Evolutionary conservation across 2,888 invertebrate species (phyloP).

Genomic region (Oasisia sp.): DNA sequence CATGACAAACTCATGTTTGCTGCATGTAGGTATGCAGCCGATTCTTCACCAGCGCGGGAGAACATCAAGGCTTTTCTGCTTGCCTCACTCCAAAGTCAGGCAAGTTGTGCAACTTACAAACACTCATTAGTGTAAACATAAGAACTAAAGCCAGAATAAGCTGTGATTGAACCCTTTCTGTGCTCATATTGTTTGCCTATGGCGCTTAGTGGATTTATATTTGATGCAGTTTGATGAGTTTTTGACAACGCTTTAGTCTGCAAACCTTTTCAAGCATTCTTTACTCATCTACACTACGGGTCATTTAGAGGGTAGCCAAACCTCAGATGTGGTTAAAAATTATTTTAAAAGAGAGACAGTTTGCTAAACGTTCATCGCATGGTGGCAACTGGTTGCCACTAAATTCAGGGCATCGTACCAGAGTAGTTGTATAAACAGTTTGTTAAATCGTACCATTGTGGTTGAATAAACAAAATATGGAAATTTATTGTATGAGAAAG

Average conservation of each 20-base stretch:
- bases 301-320: not conserved
- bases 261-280: not conserved
- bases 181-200: too few relatives aligned
- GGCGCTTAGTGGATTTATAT: too few relatives aligned
- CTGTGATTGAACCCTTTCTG: too few relatives aligned
- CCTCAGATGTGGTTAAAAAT: not conserved
- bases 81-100: constrained; percentile 65
- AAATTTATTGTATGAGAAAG: too few relatives aligned
- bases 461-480: too few relatives aligned
- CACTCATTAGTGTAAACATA: not conserved
- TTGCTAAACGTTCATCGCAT: too few relatives aligned
- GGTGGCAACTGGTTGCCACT: too few relatives aligned
- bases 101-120: constrained; percentile 40
- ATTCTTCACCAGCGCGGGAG: constrained; percentile 46
- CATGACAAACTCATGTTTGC: not conserved
- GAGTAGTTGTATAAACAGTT: too few relatives aligned
- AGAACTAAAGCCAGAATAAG: not conserved
- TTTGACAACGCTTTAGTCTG: not conserved
- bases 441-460: too few relatives aligned
- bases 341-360: too few relatives aligned
- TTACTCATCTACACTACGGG: not conserved
- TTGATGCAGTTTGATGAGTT: too few relatives aligned
- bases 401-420: too few relatives aligned
- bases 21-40: constrained; percentile 48
- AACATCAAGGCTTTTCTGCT: constrained; percentile 63